phyloP scores from a whole-genome alignment of 1,140 invertebrate species.

The Lordiphosa clarofinis region DNA sequence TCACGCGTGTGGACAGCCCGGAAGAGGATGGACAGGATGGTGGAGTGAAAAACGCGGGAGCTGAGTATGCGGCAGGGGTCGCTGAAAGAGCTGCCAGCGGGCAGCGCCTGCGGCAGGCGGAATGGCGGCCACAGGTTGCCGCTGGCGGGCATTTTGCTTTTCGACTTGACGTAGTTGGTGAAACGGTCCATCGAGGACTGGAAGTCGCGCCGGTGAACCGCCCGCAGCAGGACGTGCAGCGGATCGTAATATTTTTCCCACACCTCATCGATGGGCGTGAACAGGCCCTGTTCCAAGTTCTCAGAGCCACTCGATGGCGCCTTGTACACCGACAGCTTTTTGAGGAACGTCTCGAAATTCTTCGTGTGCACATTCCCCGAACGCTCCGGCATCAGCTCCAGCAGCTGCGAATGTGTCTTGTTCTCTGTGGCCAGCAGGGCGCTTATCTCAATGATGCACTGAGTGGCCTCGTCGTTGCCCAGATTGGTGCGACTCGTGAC shows the following conservation, averaged over 20 bases:
- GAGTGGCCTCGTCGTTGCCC: conserved; percentile 86
- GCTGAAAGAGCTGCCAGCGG: conserved; percentile 84
- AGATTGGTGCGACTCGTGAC: conserved; percentile 94
- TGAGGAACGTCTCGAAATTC: conserved; percentile 92
- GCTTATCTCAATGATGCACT: conserved; percentile 94
- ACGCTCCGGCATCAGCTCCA: conserved; percentile 96
- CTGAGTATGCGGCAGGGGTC: conserved; percentile 87
- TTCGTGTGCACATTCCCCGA: conserved; percentile 93
- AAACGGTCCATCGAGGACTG: conserved; percentile 95
- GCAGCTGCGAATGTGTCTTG: conserved; percentile 96
- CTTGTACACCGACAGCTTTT: conserved; percentile 82
- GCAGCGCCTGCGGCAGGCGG: conserved; percentile 82
- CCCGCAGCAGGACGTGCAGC: conserved; percentile 92
- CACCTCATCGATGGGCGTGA: conserved; percentile 91
- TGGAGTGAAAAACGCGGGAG: conserved; percentile 91
- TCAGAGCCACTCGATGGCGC: conserved; percentile 82
- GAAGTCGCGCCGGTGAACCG: conserved; percentile 95
- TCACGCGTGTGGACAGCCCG: conserved; percentile 89
- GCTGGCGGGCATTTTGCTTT: conserved; percentile 84
- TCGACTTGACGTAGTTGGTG: conserved; percentile 86
- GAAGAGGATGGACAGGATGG: conserved; percentile 90
- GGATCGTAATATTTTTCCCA: conserved; percentile 97
- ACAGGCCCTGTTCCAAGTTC: conserved; percentile 96
- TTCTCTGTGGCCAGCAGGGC: conserved; percentile 95
- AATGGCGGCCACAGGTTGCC: conserved; percentile 91